A percentile compares a stretch with the other conserved stretches of the same genome.
Conservation (phyloP, 2,113 vertebrate genomes). For the Macrotis lagotis region DNA sequence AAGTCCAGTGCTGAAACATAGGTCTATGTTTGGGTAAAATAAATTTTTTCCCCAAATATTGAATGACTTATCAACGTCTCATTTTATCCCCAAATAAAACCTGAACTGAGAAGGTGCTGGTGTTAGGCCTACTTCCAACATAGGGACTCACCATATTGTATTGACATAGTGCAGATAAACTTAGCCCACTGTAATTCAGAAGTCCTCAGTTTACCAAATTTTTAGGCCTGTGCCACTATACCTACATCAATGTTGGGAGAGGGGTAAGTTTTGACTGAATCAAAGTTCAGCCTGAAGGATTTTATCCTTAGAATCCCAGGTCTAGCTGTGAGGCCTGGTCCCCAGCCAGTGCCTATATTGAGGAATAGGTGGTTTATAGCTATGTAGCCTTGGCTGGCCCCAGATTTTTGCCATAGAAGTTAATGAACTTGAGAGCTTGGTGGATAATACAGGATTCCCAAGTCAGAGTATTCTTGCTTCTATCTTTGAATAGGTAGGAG, state of each 20-base stretch:
- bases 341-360: neutral
- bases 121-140: neutral
- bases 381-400: neutral
- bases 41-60: neutral
- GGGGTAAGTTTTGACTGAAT: neutral
- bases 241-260: neutral
- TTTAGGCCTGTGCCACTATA: neutral
- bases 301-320: neutral
- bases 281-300: neutral
- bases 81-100: neutral
- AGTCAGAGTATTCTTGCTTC: neutral
- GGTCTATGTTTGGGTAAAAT: neutral
- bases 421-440: neutral
- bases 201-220: too few relatives aligned
- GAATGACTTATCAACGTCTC: neutral
- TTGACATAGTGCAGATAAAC: neutral
- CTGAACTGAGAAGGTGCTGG: neutral
- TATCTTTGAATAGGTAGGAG: neutral
- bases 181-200: neutral
- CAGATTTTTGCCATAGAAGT: neutral
- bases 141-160: neutral
- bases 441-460: neutral
- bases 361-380: neutral
- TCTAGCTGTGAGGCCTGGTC: neutral
- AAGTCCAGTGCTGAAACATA: neutral